phyloP scores from a whole-genome alignment of 2,888 invertebrate species.

The Pinctada fucata region DNA sequence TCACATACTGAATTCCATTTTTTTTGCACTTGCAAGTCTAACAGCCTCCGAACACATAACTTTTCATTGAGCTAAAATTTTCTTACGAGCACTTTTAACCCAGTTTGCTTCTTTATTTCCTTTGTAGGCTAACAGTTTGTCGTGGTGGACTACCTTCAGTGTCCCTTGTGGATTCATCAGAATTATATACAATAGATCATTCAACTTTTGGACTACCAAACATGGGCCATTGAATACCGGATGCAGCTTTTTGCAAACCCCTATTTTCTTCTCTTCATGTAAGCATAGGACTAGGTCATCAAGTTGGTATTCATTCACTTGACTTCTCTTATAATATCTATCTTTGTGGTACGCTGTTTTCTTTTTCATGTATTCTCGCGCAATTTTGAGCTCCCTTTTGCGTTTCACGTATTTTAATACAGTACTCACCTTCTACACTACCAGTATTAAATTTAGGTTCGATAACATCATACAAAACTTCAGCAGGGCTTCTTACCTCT shows the following conservation, averaged over 20 bases:
- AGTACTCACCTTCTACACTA: slow-evolving; percentile 6
- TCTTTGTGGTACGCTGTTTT: slow-evolving; percentile 20
- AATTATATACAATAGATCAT: slow-evolving; percentile 16
- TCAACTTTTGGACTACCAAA: background rate
- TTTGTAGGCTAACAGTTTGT: slow-evolving; percentile 21
- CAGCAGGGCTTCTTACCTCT: slow-evolving; percentile 40
- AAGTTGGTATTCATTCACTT: background rate
- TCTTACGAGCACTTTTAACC: too few relatives aligned
- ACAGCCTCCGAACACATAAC: too few relatives aligned
- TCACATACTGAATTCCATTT: too few relatives aligned
- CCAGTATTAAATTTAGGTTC: too few relatives aligned
- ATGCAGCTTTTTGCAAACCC: slow-evolving; percentile 7
- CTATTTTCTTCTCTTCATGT: slow-evolving; percentile 9
- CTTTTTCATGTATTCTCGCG: slow-evolving; percentile 19
- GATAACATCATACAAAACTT: slow-evolving; percentile 21
- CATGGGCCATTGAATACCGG: background rate
- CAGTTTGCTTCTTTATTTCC: background rate
- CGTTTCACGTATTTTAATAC: background rate
- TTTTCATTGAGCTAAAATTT: too few relatives aligned
- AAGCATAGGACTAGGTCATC: slow-evolving; percentile 12
- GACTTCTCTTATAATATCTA: slow-evolving; percentile 24
- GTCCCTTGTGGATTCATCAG: slow-evolving; percentile 7
- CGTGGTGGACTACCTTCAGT: slow-evolving; percentile 2
- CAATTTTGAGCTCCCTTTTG: slow-evolving; percentile 14
- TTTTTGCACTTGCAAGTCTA: too few relatives aligned